Evolutionary conservation across 2,113 vertebrate species (phyloP).

Genomic region (Strix uralensis): DNA sequence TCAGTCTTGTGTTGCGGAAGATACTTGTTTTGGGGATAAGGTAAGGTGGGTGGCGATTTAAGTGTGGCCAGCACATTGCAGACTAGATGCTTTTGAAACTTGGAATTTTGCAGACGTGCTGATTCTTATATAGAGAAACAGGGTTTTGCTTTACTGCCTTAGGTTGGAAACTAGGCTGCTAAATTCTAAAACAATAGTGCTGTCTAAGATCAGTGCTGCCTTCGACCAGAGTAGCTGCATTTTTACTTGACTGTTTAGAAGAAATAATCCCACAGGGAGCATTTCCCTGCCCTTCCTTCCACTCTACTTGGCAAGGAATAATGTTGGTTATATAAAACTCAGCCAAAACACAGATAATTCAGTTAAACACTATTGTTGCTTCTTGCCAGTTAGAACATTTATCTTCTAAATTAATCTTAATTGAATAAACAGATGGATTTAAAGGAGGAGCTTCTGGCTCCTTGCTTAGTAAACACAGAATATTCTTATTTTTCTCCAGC

Average conservation of each 20-base stretch:
- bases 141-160: background rate
- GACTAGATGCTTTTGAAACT: background rate
- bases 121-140: background rate
- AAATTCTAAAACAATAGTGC: background rate
- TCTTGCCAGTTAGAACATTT: conserved; percentile 11
- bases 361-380: conserved; percentile 27
- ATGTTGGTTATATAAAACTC: conserved; percentile 13
- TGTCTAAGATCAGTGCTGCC: background rate
- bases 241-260: conserved; percentile 14
- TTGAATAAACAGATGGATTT: conserved; percentile 42
- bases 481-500: background rate
- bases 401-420: conserved; percentile 29
- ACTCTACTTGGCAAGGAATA: conserved; percentile 30
- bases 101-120: background rate
- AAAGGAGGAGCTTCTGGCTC: conserved; percentile 25
- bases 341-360: conserved; percentile 23
- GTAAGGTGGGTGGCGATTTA: background rate
- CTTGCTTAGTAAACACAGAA: background rate
- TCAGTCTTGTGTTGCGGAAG: background rate
- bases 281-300: conserved; percentile 22
- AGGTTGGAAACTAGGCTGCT: background rate
- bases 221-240: background rate
- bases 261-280: conserved; percentile 35
- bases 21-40: background rate
- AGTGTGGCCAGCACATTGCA: background rate